Base-by-base conservation (phyloP, 2,797 vertebrate genomes). In the Phoxinus dragarum region DNA sequence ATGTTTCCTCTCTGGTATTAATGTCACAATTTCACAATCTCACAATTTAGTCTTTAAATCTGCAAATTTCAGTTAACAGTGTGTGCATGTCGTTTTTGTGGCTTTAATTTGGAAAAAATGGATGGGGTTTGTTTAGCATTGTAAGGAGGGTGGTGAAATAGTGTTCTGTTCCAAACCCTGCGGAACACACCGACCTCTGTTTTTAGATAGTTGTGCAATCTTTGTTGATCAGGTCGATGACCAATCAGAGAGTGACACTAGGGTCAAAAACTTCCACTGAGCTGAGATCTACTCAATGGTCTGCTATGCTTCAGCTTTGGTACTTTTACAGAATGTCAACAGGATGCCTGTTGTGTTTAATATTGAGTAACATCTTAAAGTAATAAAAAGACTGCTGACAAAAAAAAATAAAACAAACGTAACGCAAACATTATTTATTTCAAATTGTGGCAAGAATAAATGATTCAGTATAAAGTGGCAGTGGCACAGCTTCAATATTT, bases 181-280 rank as follows among this genome's bases (percentile, higher is more conserved):
- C 59, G 10, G 61, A 84, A 72, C 86, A 68, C n/a, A 5, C 16
- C 56, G 84, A 52, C 38, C 67, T 38, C 16, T 74, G 47, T 80
- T 16, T 78, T 77, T 34, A 21, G 71, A 40, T 0, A 27, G 78
- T 92, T 93, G 88, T 38, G 47, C 86, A 91, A 95, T 68, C 27
- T 6, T 17, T 89, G 89, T 86, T 92, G 44, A 74, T 90, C 34
- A 64, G 11, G 16, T 87, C 56, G 4, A 84, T 84, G 49, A 69
- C 34, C 42, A 73, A 54, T 72, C 54, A 19, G 67, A 38, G 42
- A 66, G 59, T 77, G 61, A 40, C 54, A 59, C 64, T 80, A 19
- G 5, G 59, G 78, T 72, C 66, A 83, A 74, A 73, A 47, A 49
- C n/a, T 81, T 49, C 12, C 19, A 84, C 21, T 73, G 9, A 38